These are phyloP conservation scores for Leptonema lineaticorne DNA, from an alignment of 1,140 invertebrate species.

Conservation along the genomic window DNA sequence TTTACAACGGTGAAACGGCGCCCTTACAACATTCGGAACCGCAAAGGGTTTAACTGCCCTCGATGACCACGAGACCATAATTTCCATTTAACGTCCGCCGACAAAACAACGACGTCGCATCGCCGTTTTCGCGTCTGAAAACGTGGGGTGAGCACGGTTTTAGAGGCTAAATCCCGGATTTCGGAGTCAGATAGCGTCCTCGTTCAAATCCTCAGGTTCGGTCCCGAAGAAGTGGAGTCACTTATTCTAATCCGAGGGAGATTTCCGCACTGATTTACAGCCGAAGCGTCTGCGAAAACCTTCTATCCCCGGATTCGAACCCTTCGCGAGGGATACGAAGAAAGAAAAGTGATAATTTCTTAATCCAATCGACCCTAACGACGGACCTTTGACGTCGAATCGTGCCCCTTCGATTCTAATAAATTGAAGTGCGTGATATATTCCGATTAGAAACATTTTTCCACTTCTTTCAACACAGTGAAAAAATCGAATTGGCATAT, in stretches of 20 bases:
- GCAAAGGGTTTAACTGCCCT: neutral
- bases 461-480: too few species aligned
- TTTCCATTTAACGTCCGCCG: neutral
- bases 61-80: conserved; percentile 5
- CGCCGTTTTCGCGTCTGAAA: neutral
- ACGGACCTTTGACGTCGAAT: conserved; percentile 48
- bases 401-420: neutral
- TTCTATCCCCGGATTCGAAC: neutral
- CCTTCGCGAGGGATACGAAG: conserved; percentile 44
- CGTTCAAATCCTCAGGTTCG: conserved; percentile 50
- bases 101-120: conserved; percentile 1
- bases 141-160: conserved; percentile 48
- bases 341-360: conserved; percentile 61
- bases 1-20: neutral
- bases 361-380: conserved; percentile 57
- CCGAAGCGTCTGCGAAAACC: conserved; percentile 44
- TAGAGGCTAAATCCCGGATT: conserved; percentile 44
- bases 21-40: neutral
- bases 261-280: conserved; percentile 58
- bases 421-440: too few species aligned
- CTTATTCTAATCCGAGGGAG: conserved; percentile 57
- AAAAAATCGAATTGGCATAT: too few species aligned
- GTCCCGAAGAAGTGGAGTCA: conserved; percentile 55
- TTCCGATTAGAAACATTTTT: too few species aligned
- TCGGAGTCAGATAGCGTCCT: conserved; percentile 33